A percentile compares a stretch with the other conserved stretches of the same genome.
Evolutionary conservation across 2,888 invertebrate genomes (phyloP).

Genomic region (Macrophya annulata): DNA sequence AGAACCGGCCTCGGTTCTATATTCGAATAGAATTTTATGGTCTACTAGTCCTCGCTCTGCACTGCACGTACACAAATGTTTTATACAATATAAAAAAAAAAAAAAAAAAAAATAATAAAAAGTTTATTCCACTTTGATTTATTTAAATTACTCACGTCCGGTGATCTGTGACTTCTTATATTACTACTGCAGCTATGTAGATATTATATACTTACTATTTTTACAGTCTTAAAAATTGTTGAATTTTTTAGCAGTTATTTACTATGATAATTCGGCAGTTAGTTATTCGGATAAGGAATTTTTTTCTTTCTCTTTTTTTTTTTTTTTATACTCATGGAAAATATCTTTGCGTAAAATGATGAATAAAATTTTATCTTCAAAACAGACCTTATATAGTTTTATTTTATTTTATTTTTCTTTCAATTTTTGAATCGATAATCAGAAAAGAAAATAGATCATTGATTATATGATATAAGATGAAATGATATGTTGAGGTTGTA

Average conservation of each 20-base stretch:
- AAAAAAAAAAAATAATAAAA: not conserved
- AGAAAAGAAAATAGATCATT: not conserved
- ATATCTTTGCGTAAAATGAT: not conserved
- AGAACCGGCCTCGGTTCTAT: not conserved
- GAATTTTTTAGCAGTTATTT: slow-evolving; percentile 12
- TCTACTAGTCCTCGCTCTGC: not conserved
- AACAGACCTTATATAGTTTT: not conserved
- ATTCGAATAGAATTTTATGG: slow-evolving; percentile 29
- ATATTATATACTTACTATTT: not conserved
- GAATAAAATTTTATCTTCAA: not conserved
- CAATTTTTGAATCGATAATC: no score
- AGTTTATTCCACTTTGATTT: not conserved
- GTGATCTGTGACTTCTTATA: not conserved
- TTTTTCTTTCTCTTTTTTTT: no score
- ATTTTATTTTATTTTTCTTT: not conserved
- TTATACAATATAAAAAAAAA: not conserved
- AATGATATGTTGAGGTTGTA: not conserved
- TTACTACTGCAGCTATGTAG: not conserved
- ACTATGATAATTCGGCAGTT: not conserved
- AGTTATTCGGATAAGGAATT: not conserved
- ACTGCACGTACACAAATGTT: not conserved
- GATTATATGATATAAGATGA: not conserved
- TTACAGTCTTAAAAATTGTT: not conserved
- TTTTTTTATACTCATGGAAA: not conserved
- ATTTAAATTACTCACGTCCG: slow-evolving; percentile 2